A percentile compares a stretch with the other conserved stretches of the same genome.
phyloP scores from a whole-genome alignment of 2,888 invertebrate species.

The Chalcosyrphus nemorum region DNA sequence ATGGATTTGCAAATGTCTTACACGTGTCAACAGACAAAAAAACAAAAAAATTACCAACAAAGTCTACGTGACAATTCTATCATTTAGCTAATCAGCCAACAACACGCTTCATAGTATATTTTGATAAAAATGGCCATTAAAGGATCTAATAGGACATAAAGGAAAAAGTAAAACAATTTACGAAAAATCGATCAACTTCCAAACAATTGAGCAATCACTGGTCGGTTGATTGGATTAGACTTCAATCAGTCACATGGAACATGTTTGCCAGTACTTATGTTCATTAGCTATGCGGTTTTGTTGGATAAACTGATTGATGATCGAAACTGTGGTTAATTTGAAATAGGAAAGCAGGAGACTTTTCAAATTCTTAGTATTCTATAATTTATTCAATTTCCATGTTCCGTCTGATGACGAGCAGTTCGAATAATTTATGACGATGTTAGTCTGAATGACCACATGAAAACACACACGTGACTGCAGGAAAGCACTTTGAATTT shows the following conservation, averaged over 20 bases:
- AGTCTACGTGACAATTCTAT: not conserved
- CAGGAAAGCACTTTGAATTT: no score
- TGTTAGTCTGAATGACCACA: no score
- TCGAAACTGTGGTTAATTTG: no score
- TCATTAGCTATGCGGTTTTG: not conserved
- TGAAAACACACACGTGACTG: no score
- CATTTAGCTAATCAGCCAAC: not conserved
- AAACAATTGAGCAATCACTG: not conserved
- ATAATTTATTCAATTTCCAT: no score
- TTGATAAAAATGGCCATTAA: not conserved
- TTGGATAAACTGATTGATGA: not conserved
- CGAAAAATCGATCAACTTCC: not conserved
- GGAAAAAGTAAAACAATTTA: not conserved
- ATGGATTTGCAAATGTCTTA: not conserved
- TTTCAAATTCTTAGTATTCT: no score
- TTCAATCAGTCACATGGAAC: not conserved
- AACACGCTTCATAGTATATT: not conserved
- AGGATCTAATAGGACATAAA: not conserved
- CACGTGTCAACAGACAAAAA: not conserved
- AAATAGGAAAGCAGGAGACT: no score
- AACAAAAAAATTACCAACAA: not conserved
- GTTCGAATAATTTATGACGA: no score
- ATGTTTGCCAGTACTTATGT: not conserved
- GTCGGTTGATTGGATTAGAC: not conserved
- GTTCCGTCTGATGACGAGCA: no score